phyloP scores from a whole-genome alignment of 2,113 vertebrate species.

The Dissostichus mawsoni region DNA sequence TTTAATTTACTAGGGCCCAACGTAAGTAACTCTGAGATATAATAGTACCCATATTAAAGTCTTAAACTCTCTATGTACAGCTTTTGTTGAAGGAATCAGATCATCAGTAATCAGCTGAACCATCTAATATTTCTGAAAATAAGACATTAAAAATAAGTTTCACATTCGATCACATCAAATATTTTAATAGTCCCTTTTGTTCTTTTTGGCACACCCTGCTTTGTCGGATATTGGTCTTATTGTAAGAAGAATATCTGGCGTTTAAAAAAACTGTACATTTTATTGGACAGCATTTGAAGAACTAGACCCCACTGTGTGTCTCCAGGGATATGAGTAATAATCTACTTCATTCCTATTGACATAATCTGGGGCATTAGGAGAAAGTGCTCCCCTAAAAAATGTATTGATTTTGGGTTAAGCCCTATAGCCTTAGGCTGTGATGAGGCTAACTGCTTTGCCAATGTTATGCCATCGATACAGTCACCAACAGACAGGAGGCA shows the following conservation, averaged over 20 bases:
- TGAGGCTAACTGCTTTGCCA: conserved; percentile 56
- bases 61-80: too few species aligned
- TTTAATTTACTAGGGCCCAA: too few species aligned
- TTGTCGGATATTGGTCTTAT: too few species aligned
- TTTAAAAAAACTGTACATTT: conserved; percentile 1
- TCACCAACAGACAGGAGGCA: background rate
- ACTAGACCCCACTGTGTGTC: conserved; percentile 8
- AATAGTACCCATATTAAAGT: too few species aligned
- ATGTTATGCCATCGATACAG: conserved; percentile 40
- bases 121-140: too few species aligned
- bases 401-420: conserved; percentile 60
- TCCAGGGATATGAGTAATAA: conserved; percentile 17
- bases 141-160: too few species aligned
- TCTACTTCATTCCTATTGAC: conserved; percentile 21
- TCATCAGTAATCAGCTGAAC: too few species aligned
- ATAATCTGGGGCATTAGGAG: conserved; percentile 38
- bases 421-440: conserved; percentile 56
- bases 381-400: conserved; percentile 45
- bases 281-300: background rate
- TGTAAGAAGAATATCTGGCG: background rate
- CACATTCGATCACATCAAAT: too few species aligned
- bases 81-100: too few species aligned
- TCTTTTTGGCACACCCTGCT: too few species aligned
- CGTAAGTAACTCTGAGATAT: too few species aligned
- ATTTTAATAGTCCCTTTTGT: too few species aligned